These are phyloP conservation scores for Temnothorax nylanderi DNA, from an alignment of 1,140 invertebrate species.

Conservation along the genomic window DNA sequence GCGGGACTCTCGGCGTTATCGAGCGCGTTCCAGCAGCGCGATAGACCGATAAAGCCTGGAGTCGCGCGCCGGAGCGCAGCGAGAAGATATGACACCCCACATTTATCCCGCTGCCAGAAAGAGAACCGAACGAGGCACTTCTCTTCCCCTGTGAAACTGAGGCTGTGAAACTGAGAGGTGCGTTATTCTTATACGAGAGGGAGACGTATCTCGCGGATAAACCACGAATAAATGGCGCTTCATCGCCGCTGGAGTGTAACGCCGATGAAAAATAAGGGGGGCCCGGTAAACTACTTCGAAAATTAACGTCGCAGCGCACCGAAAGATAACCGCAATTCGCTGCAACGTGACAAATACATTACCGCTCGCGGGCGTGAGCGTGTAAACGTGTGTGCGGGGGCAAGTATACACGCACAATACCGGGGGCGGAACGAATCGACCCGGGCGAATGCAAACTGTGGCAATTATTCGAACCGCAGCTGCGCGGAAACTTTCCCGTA, in stretches of 20 bases:
- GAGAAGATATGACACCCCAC: not conserved
- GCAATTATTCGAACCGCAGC: slow-evolving; percentile 74
- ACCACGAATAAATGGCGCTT: slow-evolving; percentile 44
- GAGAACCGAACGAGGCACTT: not conserved
- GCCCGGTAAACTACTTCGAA: not conserved
- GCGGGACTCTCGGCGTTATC: not conserved
- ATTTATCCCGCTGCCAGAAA: not conserved
- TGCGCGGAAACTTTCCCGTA: slow-evolving; percentile 73
- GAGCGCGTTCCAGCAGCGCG: not conserved
- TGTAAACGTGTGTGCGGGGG: not conserved
- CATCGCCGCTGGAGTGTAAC: not conserved
- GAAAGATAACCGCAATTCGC: slow-evolving; percentile 40
- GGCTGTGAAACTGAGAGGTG: not conserved
- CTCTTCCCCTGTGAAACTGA: not conserved
- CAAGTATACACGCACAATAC: not conserved
- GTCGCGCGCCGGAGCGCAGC: not conserved
- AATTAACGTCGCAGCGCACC: slow-evolving; percentile 31
- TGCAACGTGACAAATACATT: slow-evolving; percentile 47
- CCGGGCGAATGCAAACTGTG: slow-evolving; percentile 67
- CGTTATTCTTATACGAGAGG: not conserved
- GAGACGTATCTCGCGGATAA: not conserved
- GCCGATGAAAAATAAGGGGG: slow-evolving; percentile 32
- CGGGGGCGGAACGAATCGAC: slow-evolving; percentile 48
- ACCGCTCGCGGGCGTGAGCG: not conserved
- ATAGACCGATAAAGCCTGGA: not conserved